Evolutionary conservation across 2,797 vertebrate genomes (phyloP).

Genomic region (Hippocampus kuda): DNA sequence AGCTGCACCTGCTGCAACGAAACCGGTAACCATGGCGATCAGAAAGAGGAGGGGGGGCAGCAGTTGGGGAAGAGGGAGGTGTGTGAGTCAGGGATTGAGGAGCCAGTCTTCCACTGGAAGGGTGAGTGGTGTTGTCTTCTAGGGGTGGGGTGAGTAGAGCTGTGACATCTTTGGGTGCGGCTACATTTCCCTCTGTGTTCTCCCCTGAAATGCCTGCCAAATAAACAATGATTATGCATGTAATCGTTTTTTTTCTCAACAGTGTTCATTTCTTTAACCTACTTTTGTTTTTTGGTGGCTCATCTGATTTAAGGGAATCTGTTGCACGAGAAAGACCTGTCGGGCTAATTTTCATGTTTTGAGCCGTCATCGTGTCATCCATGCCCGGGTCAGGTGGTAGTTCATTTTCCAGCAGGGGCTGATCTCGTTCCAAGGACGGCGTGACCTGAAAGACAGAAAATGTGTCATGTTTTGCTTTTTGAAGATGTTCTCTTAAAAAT

Average conservation of each 20-base stretch:
- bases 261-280: conserved; percentile 41
- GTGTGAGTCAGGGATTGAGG: conserved; percentile 85
- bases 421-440: conserved; percentile 78
- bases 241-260: neutral
- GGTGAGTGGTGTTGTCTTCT: conserved; percentile 81
- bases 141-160: conserved; percentile 75
- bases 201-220: conserved; percentile 68
- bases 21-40: conserved; percentile 98
- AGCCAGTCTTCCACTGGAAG: conserved; percentile 86
- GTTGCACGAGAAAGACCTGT: conserved; percentile 26
- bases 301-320: conserved; percentile 26
- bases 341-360: conserved; percentile 34
- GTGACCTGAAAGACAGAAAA: conserved; percentile 73
- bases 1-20: conserved; percentile 96
- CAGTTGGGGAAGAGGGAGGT: conserved; percentile 81
- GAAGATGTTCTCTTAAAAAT: conserved; percentile 6
- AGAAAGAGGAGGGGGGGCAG: conserved; percentile 76
- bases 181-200: conserved; percentile 70
- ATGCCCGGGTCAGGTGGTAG: conserved; percentile 44
- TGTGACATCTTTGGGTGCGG: conserved; percentile 70
- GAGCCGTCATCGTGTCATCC: conserved; percentile 65
- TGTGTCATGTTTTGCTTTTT: neutral
- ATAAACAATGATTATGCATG: conserved; percentile 8
- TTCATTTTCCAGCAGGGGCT: conserved; percentile 55
- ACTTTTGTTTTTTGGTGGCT: conserved; percentile 75